Evolutionary conservation across 2,797 vertebrate species (phyloP).

Genomic region (Sebastes nivosus): DNA sequence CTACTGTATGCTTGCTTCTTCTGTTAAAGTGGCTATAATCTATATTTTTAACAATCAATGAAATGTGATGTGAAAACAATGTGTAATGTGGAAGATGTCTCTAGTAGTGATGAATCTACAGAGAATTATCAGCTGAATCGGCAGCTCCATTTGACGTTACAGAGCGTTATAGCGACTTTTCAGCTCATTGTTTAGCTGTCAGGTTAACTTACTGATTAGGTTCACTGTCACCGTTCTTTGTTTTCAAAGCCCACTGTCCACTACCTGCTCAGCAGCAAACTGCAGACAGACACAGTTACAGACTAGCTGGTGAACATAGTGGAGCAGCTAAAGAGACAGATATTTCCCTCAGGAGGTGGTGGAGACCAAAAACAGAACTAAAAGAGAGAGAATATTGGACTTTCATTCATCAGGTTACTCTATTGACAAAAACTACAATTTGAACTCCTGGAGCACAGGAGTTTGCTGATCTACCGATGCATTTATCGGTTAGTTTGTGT

Average conservation of each 20-base stretch:
- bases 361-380: neutral
- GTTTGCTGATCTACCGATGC: too few species aligned
- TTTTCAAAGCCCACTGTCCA: neutral
- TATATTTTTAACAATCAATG: neutral
- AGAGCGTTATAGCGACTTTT: neutral
- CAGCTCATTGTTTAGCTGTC: neutral
- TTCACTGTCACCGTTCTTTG: neutral
- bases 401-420: neutral
- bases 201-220: neutral
- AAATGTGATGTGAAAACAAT: neutral
- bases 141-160: neutral
- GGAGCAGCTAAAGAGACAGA: neutral
- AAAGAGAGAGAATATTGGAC: neutral
- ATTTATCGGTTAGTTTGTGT: too few species aligned
- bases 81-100: neutral
- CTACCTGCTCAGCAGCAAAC: neutral
- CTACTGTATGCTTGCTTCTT: neutral
- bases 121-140: too few species aligned
- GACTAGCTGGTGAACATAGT: neutral
- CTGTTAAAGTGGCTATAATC: neutral
- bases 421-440: too few species aligned
- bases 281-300: neutral
- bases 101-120: neutral
- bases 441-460: too few species aligned
- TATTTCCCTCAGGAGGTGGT: neutral